Evolutionary conservation across 64 coral and sea anemone genomes (phyloP), one percentile per base, ranked within the genome.

Genomic region (Anthopleura sola): DNA sequence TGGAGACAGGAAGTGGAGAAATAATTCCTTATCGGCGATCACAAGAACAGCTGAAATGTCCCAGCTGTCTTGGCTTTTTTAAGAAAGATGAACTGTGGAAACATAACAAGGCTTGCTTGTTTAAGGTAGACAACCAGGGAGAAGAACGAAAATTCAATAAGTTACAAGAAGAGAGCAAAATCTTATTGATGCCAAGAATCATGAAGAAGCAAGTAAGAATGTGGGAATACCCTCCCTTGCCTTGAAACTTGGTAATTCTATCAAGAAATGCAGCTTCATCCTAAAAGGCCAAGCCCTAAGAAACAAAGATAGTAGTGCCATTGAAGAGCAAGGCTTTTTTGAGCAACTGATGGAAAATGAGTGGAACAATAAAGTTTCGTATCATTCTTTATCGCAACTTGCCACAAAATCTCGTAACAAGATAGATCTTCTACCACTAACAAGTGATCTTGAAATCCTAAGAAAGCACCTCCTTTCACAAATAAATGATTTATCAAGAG

Each of bases 81-180:
- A 69, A 37, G 60, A 83, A 68, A 69, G 53, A 78, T 3, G 84
- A 91, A 18, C 38, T 91, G 37, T 87, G 90, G 90, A 86, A 86
- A 50, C 90, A 86, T 53, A n/a, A 64, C 23, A n/a, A 83, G 55
- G 48, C 46, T 19, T 92, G 85, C 4, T 54, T 16, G 13, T 17
- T 53, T 13, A 53, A 86, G 49, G 68, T n/a, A n/a, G n/a, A n/a
- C n/a, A n/a, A n/a, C n/a, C n/a, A 33, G 28, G 85, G 75, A 75
- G 17, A 44, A 34, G 78, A 88, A 60, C 3, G 28, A 19, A 81
- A 80, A 38, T 78, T 17, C 6, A 24, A 64, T 9, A 78, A 81
- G 1, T 19, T 81, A 19, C 46, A 89, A 55, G 11, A 60, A 32
- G 28, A 84, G 76, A 74, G 79, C 39, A 74, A 12, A 23, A 58